These are phyloP conservation scores for Hydrotaea cyrtoneurina DNA, from an alignment of 2,888 invertebrate species.

Conservation along the genomic window DNA sequence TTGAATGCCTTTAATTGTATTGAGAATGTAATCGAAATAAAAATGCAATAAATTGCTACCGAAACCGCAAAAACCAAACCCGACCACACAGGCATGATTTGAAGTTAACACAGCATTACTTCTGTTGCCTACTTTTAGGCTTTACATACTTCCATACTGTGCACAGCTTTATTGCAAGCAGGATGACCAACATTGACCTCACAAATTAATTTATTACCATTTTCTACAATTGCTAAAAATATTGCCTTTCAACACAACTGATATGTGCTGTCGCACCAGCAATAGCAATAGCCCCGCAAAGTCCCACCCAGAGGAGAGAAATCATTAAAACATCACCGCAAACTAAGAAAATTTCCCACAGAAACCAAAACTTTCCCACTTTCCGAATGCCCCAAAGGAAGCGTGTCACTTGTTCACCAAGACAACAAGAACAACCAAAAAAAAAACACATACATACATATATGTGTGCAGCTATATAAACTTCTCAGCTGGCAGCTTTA, in stretches of 20 bases:
- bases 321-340: slow-evolving; percentile 19
- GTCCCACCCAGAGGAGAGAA: neutral
- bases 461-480: neutral
- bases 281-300: neutral
- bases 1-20: neutral
- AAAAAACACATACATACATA: neutral
- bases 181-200: neutral
- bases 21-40: neutral
- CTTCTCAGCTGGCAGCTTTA: neutral
- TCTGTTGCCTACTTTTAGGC: neutral
- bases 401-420: neutral
- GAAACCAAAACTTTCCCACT: neutral
- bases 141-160: neutral
- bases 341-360: neutral
- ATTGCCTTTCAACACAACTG: neutral
- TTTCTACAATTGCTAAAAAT: neutral
- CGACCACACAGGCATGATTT: neutral
- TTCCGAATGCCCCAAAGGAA: slow-evolving; percentile 2
- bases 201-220: neutral
- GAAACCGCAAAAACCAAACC: neutral
- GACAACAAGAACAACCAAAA: too few relatives aligned
- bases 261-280: too few relatives aligned
- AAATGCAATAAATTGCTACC: neutral
- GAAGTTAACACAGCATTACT: neutral
- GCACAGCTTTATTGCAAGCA: neutral